Conservation (phyloP, 2,113 vertebrate genomes). For the Periophthalmodon schlosseri region DNA sequence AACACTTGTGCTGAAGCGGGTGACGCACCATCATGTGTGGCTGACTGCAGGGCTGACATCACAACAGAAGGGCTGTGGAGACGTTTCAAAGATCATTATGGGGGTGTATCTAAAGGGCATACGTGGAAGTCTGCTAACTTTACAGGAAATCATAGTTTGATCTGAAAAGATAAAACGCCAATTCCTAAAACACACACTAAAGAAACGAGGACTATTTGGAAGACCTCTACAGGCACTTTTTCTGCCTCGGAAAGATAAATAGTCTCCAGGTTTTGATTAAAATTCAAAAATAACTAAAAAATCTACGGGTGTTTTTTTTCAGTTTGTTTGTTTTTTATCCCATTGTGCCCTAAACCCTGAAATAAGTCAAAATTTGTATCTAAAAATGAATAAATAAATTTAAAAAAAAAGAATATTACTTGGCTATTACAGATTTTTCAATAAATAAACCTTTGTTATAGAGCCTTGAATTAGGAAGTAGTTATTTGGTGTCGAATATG, state of each 20-base stretch:
- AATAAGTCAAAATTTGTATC: no score
- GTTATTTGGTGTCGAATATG: background rate
- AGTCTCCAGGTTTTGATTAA: background rate
- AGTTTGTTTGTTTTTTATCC: background rate
- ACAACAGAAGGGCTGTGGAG: conserved; percentile 29
- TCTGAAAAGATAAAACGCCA: background rate
- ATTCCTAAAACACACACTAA: background rate
- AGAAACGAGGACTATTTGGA: background rate
- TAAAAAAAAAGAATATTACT: no score
- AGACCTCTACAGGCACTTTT: background rate
- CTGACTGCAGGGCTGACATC: conserved; percentile 31
- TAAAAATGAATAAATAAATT: no score
- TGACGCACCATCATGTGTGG: conserved; percentile 38
- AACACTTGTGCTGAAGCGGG: conserved; percentile 26
- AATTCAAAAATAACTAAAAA: background rate
- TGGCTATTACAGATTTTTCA: no score
- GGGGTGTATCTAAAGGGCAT: conserved; percentile 7
- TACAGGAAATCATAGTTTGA: conserved; percentile 14
- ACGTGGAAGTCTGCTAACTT: background rate
- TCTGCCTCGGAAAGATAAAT: background rate
- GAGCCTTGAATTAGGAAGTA: no score
- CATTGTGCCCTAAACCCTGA: no score
- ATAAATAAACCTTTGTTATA: no score
- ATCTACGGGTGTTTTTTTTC: background rate
- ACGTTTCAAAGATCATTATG: conserved; percentile 30